Evolutionary conservation across 2,888 invertebrate species (phyloP), one percentile per base, ranked within the genome.

Genomic region (Rhogogaster chlorosoma): DNA sequence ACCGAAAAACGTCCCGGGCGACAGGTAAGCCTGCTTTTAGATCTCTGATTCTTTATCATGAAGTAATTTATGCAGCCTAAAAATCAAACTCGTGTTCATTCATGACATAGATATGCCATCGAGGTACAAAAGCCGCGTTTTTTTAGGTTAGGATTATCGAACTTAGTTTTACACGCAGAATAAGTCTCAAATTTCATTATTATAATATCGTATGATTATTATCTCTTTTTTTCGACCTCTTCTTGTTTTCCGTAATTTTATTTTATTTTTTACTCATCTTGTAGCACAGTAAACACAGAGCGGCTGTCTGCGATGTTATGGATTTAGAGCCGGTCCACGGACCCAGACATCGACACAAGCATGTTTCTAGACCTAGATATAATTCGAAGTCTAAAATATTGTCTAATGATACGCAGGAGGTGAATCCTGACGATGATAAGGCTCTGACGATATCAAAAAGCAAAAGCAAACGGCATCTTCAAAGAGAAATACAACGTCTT

Each of bases 321-420:
- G 89, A 89, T 38, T 82, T 88, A 5, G 91, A 91, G 70, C 88
- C 89, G 29, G 86, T 88, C 70, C 90, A 88, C 61, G 88, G 87
- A 15, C 82, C 84, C 6, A 89, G 86, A 85, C 89, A 90, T 85
- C 87, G 89, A n/a, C 89, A 87, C 70, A 89, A 88, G 84, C 89
- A 89, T 32, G 85, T 88, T 36, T 88, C 89, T 0, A 89, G 87
- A 61, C 85, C 84, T 10, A 88, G 87, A 75, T 87, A 86, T 18
- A 75, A 84, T 10, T 83, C 87, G 4, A 89, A 87, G 85, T n/a
- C 77, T 0, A 88, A 89, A 83, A 49, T 83, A 26, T 71, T 64
- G 10, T 32, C 10, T 12, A 87, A 88, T 85, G 86, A 83, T 67
- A 67, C 71, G 22, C 87, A 85, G 38, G 80, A 80, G 18, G 12